Conservation (phyloP, 2,113 vertebrate genomes). For the Balaeniceps rex region DNA sequence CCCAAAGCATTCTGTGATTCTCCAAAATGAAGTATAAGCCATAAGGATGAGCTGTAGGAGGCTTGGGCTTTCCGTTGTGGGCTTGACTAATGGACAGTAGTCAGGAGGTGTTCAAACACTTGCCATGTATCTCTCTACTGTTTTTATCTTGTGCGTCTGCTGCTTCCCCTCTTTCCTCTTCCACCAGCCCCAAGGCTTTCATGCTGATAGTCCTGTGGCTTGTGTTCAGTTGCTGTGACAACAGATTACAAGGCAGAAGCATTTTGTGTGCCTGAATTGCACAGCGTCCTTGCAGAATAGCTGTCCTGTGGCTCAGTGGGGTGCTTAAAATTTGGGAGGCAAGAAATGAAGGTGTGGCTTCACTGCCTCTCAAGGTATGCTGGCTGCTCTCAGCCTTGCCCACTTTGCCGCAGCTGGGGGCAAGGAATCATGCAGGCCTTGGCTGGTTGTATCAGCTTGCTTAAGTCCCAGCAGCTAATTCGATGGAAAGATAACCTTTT, state of each 20-base stretch:
- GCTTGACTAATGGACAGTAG: not conserved
- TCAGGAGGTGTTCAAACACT: not conserved
- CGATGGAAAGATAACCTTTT: not conserved
- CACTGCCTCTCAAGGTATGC: fast-evolving
- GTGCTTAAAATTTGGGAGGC: not conserved
- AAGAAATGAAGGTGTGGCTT: not conserved
- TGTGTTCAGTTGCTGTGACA: slow-evolving; percentile 11
- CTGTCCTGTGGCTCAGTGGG: not conserved
- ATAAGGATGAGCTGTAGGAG: not conserved
- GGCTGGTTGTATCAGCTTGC: not conserved
- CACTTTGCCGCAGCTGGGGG: not conserved
- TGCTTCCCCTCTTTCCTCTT: not conserved
- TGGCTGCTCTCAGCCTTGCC: not conserved
- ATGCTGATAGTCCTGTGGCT: not conserved
- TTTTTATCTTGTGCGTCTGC: not conserved
- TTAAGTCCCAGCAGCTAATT: not conserved
- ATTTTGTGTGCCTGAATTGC: fast-evolving
- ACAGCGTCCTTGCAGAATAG: not conserved
- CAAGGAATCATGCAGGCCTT: not conserved
- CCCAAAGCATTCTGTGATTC: not conserved
- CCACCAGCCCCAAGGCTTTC: not conserved
- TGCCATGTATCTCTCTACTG: fast-evolving
- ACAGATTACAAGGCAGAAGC: not conserved
- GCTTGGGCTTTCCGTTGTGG: not conserved
- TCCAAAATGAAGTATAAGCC: not conserved